These are phyloP conservation scores for Chamaetylas fuelleborni DNA, from an alignment of 2,113 vertebrate species.

Conservation along the genomic window DNA sequence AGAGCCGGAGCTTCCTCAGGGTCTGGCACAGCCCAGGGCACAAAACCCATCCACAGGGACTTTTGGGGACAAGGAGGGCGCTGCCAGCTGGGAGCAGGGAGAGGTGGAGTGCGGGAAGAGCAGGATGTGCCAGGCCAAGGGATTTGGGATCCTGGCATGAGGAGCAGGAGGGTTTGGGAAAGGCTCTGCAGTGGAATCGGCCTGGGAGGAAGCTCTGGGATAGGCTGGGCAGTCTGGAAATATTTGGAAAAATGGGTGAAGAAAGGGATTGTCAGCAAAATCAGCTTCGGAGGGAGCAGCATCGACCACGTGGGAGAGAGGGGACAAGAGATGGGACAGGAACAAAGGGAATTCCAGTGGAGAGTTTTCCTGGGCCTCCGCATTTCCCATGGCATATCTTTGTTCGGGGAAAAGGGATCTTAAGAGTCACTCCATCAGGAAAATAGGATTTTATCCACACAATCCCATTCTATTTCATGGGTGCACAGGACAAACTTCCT, in stretches of 20 bases:
- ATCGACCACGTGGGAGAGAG: accelerated
- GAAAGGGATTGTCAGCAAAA: background rate
- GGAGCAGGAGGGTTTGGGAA: too few species aligned
- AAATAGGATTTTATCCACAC: background rate
- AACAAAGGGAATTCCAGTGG: background rate
- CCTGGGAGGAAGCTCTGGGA: too few species aligned
- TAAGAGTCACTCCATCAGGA: accelerated
- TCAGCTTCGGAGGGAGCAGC: accelerated
- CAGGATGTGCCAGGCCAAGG: too few species aligned
- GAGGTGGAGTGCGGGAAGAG: too few species aligned
- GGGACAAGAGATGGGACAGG: background rate
- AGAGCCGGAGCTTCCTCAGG: too few species aligned
- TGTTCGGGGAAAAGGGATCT: background rate
- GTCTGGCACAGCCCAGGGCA: too few species aligned
- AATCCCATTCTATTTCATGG: accelerated
- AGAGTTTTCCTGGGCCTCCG: accelerated
- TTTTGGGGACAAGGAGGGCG: too few species aligned
- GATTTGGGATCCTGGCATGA: too few species aligned
- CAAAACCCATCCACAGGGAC: too few species aligned
- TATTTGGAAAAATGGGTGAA: background rate
- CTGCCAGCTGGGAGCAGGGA: too few species aligned
- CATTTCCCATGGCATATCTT: accelerated
- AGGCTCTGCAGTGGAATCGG: too few species aligned
- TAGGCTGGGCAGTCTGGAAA: too few species aligned
- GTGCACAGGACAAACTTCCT: background rate